phyloP scores from a whole-genome alignment of 1,140 invertebrate species.

The Drosophila yakuba region DNA sequence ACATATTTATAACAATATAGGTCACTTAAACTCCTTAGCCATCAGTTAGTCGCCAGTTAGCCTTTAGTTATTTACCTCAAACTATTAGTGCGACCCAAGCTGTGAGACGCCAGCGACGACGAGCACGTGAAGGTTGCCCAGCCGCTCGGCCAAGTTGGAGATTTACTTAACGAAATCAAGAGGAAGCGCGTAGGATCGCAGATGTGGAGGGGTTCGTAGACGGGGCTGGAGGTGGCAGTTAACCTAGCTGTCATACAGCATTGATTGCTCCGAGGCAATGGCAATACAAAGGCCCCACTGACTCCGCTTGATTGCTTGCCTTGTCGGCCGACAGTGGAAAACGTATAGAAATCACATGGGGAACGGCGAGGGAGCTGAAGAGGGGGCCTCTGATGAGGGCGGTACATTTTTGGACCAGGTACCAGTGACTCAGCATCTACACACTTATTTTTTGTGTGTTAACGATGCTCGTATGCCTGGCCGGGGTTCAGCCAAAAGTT shows the following conservation, averaged over 20 bases:
- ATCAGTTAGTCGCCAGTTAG: no score
- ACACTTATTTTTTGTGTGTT: constrained; percentile 38
- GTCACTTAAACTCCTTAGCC: no score
- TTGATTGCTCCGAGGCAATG: constrained; percentile 74
- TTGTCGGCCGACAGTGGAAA: constrained; percentile 6
- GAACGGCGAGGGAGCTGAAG: neutral
- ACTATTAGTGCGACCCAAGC: neutral
- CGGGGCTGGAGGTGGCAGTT: constrained; percentile 50
- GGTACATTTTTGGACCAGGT: constrained; percentile 52
- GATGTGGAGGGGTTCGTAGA: constrained; percentile 12
- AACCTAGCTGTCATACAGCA: constrained; percentile 82
- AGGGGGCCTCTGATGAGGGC: constrained; percentile 30
- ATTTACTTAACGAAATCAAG: constrained; percentile 83
- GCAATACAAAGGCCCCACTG: constrained; percentile 49
- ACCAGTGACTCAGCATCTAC: constrained; percentile 64
- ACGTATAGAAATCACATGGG: neutral
- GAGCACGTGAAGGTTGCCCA: constrained; percentile 76
- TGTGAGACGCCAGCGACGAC: constrained; percentile 30
- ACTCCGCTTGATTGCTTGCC: constrained; percentile 65
- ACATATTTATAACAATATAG: no score
- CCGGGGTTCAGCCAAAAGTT: constrained; percentile 61
- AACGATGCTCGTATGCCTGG: constrained; percentile 46
- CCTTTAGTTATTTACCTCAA: no score
- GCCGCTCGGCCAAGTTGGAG: constrained; percentile 56
- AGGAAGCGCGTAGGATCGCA: constrained; percentile 78